These are phyloP conservation scores for Boloria euphrosyne DNA, from an alignment of 2,888 invertebrate genomes.

Conservation along the genomic window DNA sequence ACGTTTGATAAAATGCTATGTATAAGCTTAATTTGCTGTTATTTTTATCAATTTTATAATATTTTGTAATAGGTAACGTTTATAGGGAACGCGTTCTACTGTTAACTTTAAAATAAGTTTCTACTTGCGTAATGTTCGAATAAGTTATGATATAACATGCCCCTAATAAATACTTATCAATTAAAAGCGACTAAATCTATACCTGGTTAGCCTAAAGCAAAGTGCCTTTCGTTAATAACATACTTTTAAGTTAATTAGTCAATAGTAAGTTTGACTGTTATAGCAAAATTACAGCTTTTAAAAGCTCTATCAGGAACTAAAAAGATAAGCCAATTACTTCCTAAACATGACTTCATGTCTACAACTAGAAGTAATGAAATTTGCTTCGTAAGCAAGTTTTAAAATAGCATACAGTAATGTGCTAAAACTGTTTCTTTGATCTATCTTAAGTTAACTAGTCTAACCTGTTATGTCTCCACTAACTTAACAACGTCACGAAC, in stretches of 20 bases:
- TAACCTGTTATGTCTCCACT: constrained; percentile 40
- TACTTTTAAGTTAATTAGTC: too few species aligned
- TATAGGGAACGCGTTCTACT: not conserved
- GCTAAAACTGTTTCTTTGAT: constrained; percentile 40
- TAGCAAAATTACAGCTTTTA: not conserved
- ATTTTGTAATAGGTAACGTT: not conserved
- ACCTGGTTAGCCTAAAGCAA: too few species aligned
- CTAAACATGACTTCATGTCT: not conserved
- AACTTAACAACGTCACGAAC: constrained; percentile 38
- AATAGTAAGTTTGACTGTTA: not conserved
- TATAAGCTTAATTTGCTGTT: not conserved
- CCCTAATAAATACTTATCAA: constrained; percentile 15
- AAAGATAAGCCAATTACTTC: not conserved
- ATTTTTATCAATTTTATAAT: not conserved
- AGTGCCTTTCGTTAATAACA: too few species aligned
- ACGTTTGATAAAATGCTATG: constrained; percentile 50
- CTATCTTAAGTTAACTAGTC: constrained; percentile 40
- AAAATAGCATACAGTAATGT: constrained; percentile 35
- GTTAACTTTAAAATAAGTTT: constrained; percentile 28
- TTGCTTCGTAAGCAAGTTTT: constrained; percentile 20
- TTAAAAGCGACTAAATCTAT: not conserved
- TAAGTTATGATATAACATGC: constrained; percentile 25
- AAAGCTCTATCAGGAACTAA: not conserved
- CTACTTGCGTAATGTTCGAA: constrained; percentile 35
- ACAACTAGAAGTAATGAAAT: not conserved